Base-by-base conservation (phyloP, 64 coral and sea anemone genomes). In the Porites australiensis region DNA sequence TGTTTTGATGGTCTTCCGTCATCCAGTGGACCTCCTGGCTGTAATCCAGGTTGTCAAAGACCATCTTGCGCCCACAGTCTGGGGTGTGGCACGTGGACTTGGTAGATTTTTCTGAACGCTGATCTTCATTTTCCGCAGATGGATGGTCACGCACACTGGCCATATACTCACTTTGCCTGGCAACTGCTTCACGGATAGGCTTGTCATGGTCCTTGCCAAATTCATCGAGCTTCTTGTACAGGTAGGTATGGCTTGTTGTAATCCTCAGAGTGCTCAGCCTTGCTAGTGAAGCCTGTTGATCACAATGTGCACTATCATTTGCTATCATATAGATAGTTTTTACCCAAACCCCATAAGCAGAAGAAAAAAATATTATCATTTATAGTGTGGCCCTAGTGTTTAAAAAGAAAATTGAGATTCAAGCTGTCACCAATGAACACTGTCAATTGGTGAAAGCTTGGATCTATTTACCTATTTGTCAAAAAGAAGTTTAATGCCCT, bases 181-280 rank as follows among this genome's bases (percentile, higher is more conserved):
- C 61, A 76, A 93, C 91, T 69, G 91, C 91, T 73, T 93, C 91
- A n/a, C 76, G 68, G 50, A 94, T 84, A 19, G 22, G 68, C 82
- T 78, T 62, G 8, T 70, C 89, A 69, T 89, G 86, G 82, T 94
- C 83, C 75, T 95, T 87, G 27, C 94, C 94, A 95, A 95, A 95
- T 51, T 95, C 83, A 91, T 95, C 89, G 72, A 95, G 77, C 37
- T 95, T 91, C 52, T 86, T 87, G 91, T 93, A 88, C 46, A 93
- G 64, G 59, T 93, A 87, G 44, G 60, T 74, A 46, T 93, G 82
- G 66, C 70, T 85, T 54, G 90, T 85, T 67, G 58, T 86, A 50
- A 92, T 72, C 63, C 80, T 70, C 44, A 86, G 75, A 75, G 66
- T 66, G 49, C 61, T 86, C 19, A 92, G 72, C 86, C 90, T 92